Conservation (phyloP, 1,140 invertebrate species). For the Neotoxoptera formosana region DNA sequence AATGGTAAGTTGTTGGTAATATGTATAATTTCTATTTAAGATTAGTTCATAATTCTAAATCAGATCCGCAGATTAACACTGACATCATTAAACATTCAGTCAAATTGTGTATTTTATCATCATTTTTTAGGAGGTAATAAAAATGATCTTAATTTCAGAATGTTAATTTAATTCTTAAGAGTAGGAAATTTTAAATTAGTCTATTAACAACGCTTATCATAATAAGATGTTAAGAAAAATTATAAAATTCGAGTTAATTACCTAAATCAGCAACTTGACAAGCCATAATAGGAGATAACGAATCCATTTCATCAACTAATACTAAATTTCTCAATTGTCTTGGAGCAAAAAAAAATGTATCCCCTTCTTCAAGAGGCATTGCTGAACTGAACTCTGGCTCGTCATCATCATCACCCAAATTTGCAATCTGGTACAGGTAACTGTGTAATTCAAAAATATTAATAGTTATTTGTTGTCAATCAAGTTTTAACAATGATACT, state of each 20-base stretch:
- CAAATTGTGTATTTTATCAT: constrained; percentile 34
- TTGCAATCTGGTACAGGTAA: constrained; percentile 98
- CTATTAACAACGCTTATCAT: not conserved
- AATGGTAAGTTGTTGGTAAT: not conserved
- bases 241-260: constrained; percentile 40
- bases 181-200: not conserved
- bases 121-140: not conserved
- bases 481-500: constrained; percentile 67
- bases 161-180: too few species aligned
- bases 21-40: not conserved
- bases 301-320: constrained; percentile 97
- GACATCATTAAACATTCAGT: constrained; percentile 15
- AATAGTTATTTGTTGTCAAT: constrained; percentile 57
- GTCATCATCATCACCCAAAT: constrained; percentile 98
- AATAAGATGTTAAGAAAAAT: not conserved
- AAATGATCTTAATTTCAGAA: too few species aligned
- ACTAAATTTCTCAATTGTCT: constrained; percentile 94
- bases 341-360: constrained; percentile 99
- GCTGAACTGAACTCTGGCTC: constrained; percentile 98
- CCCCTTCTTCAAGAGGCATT: constrained; percentile 97
- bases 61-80: constrained; percentile 58
- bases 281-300: constrained; percentile 91
- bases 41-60: not conserved
- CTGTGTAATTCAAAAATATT: constrained; percentile 68
- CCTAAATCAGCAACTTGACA: constrained; percentile 73